phyloP scores from a whole-genome alignment of 2,888 invertebrate species.

The Trachelus stipa region DNA sequence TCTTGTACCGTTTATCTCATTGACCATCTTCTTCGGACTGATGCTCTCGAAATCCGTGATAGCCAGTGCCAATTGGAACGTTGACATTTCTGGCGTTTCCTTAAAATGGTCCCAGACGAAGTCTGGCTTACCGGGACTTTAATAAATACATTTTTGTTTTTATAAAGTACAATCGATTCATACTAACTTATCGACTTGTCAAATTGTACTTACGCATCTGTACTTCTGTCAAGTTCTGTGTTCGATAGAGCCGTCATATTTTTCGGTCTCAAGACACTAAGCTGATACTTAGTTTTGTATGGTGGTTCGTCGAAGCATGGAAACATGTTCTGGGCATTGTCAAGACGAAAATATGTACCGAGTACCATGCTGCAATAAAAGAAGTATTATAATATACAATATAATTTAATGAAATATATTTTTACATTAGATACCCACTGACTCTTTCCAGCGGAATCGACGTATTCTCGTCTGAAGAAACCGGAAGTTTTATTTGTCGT shows the following conservation, averaged over 20 bases:
- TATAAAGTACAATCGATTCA: too few relatives aligned
- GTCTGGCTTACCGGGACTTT: slow-evolving; percentile 70
- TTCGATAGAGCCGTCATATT: slow-evolving; percentile 72
- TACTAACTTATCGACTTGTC: not conserved
- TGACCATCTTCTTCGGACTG: slow-evolving; percentile 57
- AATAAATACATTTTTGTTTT: slow-evolving; percentile 12
- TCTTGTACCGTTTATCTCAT: slow-evolving; percentile 61
- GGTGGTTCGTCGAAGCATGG: slow-evolving; percentile 86
- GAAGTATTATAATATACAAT: not conserved
- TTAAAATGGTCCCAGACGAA: slow-evolving; percentile 78
- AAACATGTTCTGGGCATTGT: slow-evolving; percentile 81
- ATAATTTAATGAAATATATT: not conserved
- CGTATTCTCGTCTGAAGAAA: slow-evolving; percentile 77
- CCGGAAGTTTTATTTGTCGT: slow-evolving; percentile 75
- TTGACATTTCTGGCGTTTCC: slow-evolving; percentile 80
- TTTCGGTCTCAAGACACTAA: slow-evolving; percentile 74
- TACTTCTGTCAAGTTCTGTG: slow-evolving; percentile 71
- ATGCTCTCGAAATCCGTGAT: slow-evolving; percentile 74
- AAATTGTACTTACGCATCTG: slow-evolving; percentile 72
- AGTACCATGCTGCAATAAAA: slow-evolving; percentile 70
- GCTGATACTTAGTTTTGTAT: slow-evolving; percentile 78
- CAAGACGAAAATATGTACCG: slow-evolving; percentile 78
- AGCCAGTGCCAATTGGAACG: slow-evolving; percentile 80
- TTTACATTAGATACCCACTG: slow-evolving; percentile 59
- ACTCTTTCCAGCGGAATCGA: slow-evolving; percentile 65